Conservation (phyloP, 1,140 invertebrate species). For the Holotrichia oblita region DNA sequence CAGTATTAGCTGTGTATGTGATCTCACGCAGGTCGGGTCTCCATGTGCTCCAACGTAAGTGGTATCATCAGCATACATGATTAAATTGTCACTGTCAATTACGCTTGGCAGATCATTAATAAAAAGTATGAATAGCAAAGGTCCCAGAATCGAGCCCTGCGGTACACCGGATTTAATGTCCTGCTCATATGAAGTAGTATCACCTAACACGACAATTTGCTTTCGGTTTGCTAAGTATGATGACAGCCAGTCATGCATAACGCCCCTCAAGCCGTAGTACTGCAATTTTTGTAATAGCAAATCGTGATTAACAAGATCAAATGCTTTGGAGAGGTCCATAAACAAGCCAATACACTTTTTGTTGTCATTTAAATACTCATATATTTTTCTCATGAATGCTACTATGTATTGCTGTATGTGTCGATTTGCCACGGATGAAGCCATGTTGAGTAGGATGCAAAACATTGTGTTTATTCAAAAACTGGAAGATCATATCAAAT, state of each 20-base stretch:
- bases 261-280: neutral
- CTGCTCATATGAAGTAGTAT: too few relatives aligned
- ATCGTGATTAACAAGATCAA: conserved; percentile 4
- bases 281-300: neutral
- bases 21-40: too few relatives aligned
- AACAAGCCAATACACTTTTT: neutral
- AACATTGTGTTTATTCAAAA: neutral
- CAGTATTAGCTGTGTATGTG: too few relatives aligned
- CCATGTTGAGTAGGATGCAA: neutral
- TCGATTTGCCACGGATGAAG: neutral
- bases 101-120: too few relatives aligned
- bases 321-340: conserved; percentile 19
- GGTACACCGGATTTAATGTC: too few relatives aligned
- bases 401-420: neutral
- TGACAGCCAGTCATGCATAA: neutral
- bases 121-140: too few relatives aligned
- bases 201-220: too few relatives aligned
- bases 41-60: too few relatives aligned
- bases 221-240: neutral
- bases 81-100: too few relatives aligned
- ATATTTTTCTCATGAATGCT: neutral
- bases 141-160: too few relatives aligned
- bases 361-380: neutral
- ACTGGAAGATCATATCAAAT: conserved; percentile 3
- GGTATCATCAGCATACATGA: too few relatives aligned